phyloP scores from a whole-genome alignment of 2,888 invertebrate genomes.

The Uropetala carovei region DNA sequence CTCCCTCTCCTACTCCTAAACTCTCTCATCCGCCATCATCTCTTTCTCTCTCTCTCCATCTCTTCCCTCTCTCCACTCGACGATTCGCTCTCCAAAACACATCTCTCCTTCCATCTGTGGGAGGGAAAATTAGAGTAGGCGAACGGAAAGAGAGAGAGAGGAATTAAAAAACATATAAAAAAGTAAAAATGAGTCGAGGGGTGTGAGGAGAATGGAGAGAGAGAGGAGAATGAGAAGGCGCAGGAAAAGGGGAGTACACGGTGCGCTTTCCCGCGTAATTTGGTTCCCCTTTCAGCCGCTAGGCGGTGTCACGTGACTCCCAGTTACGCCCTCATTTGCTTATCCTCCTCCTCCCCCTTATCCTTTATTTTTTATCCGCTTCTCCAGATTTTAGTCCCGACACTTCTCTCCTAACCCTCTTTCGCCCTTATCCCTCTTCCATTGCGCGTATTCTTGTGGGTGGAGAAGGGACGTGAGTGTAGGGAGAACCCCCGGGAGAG shows the following conservation, averaged over 20 bases:
- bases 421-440: neutral
- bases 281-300: constrained; percentile 17
- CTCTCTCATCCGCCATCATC: neutral
- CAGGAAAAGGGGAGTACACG: neutral
- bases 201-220: neutral
- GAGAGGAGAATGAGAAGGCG: neutral
- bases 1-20: neutral
- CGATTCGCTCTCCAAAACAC: neutral
- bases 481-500: no score
- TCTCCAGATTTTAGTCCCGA: neutral
- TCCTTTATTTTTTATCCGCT: neutral
- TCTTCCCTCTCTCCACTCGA: neutral
- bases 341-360: neutral
- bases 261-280: neutral
- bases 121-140: constrained; percentile 14
- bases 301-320: neutral
- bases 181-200: neutral
- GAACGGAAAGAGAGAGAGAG: neutral
- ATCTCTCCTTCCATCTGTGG: neutral
- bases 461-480: no score
- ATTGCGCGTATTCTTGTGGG: no score
- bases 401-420: neutral
- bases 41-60: neutral
- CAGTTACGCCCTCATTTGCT: neutral
- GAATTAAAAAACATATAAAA: neutral